Evolutionary conservation across 2,888 invertebrate genomes (phyloP).

Genomic region (Penaeus monodon): DNA sequence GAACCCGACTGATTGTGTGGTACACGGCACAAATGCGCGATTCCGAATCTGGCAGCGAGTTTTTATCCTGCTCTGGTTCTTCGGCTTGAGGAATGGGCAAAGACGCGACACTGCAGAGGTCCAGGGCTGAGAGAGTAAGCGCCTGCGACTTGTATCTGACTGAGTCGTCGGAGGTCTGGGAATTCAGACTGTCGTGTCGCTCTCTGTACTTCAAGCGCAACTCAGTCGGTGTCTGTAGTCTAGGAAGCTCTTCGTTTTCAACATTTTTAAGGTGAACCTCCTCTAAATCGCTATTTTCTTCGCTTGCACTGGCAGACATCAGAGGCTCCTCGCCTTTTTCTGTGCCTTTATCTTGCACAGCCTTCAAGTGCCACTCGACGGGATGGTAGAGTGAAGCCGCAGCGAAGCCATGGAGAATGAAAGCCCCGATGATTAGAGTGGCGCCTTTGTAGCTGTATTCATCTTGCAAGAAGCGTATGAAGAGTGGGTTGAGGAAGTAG

Average conservation of each 20-base stretch:
- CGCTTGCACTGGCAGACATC: not conserved
- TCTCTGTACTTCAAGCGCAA: no score
- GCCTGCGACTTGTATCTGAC: no score
- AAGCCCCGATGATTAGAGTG: slow-evolving; percentile 77
- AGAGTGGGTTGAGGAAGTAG: slow-evolving; percentile 59
- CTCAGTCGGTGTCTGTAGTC: no score
- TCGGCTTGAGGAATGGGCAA: no score
- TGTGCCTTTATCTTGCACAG: not conserved
- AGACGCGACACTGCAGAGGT: no score
- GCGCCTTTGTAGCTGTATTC: slow-evolving; percentile 72
- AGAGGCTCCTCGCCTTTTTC: not conserved
- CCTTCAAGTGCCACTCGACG: slow-evolving; percentile 82
- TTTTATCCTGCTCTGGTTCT: no score
- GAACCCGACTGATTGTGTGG: not conserved
- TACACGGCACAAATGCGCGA: not conserved
- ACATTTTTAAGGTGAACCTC: no score
- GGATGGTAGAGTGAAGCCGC: slow-evolving; percentile 82
- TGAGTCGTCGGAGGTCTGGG: no score
- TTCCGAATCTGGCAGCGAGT: no score
- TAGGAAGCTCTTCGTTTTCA: no score
- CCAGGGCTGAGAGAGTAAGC: no score
- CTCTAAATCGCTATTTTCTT: not conserved
- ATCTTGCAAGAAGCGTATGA: slow-evolving; percentile 48
- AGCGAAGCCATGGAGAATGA: slow-evolving; percentile 78
- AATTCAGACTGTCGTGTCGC: no score